These are phyloP conservation scores for Ia io DNA, from an alignment of 2,113 vertebrate genomes.

Conservation along the genomic window DNA sequence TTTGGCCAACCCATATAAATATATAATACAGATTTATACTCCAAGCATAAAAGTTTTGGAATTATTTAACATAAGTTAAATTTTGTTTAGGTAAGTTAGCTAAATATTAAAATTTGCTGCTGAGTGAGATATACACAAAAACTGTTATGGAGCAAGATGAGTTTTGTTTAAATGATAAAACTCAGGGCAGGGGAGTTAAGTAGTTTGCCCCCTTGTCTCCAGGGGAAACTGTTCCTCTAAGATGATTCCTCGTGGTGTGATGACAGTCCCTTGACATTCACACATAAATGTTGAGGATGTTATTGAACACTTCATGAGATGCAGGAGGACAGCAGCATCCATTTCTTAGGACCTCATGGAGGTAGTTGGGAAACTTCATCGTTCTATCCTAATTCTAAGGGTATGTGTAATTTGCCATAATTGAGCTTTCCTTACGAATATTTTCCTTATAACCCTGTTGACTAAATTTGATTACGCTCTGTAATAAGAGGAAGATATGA, in stretches of 20 bases:
- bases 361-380: background rate
- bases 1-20: background rate
- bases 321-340: background rate
- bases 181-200: background rate
- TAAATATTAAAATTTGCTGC: slow-evolving; percentile 13
- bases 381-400: background rate
- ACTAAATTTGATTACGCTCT: background rate
- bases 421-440: background rate
- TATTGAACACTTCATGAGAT: background rate
- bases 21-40: background rate
- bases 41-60: background rate
- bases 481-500: background rate
- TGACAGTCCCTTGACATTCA: background rate
- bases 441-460: background rate
- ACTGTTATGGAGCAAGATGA: background rate
- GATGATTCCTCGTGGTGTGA: background rate
- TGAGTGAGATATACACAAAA: background rate
- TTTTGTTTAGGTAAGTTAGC: slow-evolving; percentile 29
- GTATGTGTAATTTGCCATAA: background rate
- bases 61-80: slow-evolving; percentile 35
- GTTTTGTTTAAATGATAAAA: slow-evolving; percentile 21
- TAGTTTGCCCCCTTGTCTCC: background rate
- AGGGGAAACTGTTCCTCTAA: background rate
- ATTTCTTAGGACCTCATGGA: background rate
- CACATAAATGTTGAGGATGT: background rate